Evolutionary conservation across 2,113 vertebrate genomes (phyloP).

Genomic region (Gadus chalcogrammus): DNA sequence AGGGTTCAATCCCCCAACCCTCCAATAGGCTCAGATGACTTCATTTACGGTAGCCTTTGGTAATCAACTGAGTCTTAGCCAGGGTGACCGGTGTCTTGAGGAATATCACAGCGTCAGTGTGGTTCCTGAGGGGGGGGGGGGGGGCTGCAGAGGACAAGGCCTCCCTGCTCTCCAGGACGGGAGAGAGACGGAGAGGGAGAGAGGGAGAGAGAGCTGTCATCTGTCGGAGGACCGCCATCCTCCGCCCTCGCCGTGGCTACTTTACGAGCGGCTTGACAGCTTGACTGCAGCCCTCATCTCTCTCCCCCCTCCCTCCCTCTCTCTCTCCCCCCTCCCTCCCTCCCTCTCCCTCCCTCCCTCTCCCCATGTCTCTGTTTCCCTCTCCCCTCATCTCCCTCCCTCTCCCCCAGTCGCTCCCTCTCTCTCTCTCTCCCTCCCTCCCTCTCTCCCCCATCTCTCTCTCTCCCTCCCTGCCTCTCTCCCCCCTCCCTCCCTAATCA

Average conservation of each 20-base stretch:
- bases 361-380: no score
- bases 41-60: no score
- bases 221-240: slow-evolving; percentile 51
- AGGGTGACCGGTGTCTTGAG: no score
- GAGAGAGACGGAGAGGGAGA: slow-evolving; percentile 17
- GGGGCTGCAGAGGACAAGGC: background rate
- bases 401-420: no score
- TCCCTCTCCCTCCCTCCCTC: no score
- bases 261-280: slow-evolving; percentile 67
- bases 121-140: no score
- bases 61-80: no score
- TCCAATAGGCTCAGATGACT: no score
- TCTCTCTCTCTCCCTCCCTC: slow-evolving; percentile 31
- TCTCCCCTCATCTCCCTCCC: no score
- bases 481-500: slow-evolving; percentile 31
- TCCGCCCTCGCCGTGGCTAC: slow-evolving; percentile 53
- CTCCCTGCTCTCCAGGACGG: slow-evolving; percentile 31
- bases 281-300: slow-evolving; percentile 67
- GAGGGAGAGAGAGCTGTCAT: slow-evolving; percentile 53
- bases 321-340: slow-evolving; percentile 38
- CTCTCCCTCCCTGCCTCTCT: slow-evolving; percentile 41
- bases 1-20: no score
- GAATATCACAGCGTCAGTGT: no score
- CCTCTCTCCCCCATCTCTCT: slow-evolving; percentile 48
- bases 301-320: slow-evolving; percentile 41